A percentile compares a stretch with the other conserved stretches of the same genome.
Evolutionary conservation across 2,113 vertebrate genomes (phyloP).

Genomic region (Leptosomus discolor): DNA sequence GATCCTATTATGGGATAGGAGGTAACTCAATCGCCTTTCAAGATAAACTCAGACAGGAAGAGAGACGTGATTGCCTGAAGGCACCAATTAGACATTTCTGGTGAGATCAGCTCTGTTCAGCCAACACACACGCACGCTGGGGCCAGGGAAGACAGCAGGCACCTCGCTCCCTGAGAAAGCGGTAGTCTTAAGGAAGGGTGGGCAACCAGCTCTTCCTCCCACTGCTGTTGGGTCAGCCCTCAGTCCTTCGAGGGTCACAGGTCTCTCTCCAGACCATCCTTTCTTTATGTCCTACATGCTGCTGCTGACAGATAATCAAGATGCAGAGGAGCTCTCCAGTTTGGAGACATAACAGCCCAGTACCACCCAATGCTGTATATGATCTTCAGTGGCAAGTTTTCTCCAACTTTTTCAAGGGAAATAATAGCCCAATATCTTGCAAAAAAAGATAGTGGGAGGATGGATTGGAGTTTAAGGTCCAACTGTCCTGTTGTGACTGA

Average conservation of each 20-base stretch:
- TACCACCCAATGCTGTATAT: not conserved
- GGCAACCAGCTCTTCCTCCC: not conserved
- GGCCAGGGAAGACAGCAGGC: not conserved
- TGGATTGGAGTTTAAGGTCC: not conserved
- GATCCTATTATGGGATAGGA: constrained; percentile 44
- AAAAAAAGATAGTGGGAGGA: not conserved
- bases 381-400: not conserved
- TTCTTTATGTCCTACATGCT: not conserved
- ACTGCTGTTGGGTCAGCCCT: not conserved
- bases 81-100: constrained; percentile 55
- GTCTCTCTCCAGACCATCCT: not conserved
- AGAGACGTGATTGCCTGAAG: constrained; percentile 33
- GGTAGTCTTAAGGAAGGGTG: not conserved
- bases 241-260: not conserved
- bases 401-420: not conserved
- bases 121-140: not conserved
- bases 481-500: not conserved
- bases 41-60: constrained; percentile 69
- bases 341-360: not conserved
- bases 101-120: constrained; percentile 52
- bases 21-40: constrained; percentile 59
- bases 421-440: not conserved
- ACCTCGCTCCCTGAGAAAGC: not conserved
- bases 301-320: not conserved
- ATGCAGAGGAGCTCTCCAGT: not conserved